Percentiles rank a stretch among this genome's conserved stretches.
These are phyloP conservation scores for Florisuga fusca DNA, from an alignment of 2,797 vertebrate species.

Conservation along the genomic window DNA sequence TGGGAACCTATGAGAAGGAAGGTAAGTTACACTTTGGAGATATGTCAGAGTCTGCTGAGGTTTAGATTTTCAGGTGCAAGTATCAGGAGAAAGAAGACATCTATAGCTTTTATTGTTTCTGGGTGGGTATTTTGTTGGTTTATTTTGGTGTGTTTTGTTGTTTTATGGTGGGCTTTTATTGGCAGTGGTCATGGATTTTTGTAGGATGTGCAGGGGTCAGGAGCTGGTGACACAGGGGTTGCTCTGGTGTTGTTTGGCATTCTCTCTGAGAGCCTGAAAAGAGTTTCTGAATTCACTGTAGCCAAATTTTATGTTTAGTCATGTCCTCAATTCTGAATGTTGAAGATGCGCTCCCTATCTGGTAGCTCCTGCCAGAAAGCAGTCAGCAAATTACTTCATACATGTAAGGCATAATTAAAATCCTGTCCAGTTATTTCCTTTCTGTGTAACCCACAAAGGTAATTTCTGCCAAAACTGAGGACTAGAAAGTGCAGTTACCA, in stretches of 20 bases:
- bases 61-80: background rate
- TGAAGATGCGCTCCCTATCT: background rate
- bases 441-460: background rate
- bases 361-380: background rate
- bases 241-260: background rate
- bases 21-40: background rate
- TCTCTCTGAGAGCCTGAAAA: background rate
- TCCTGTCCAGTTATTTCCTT: background rate
- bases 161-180: background rate
- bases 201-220: too few relatives aligned
- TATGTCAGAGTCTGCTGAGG: background rate
- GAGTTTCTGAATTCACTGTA: background rate
- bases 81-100: background rate
- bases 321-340: background rate
- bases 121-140: rapidly evolving
- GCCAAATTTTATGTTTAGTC: background rate
- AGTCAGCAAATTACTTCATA: background rate
- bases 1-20: background rate
- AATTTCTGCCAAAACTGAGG: background rate
- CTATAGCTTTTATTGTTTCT: background rate
- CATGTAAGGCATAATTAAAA: background rate
- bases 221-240: rapidly evolving
- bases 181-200: background rate
- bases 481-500: background rate
- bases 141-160: too few relatives aligned